Conservation (phyloP, 2,888 invertebrate species). For the Hermodice carunculata region DNA sequence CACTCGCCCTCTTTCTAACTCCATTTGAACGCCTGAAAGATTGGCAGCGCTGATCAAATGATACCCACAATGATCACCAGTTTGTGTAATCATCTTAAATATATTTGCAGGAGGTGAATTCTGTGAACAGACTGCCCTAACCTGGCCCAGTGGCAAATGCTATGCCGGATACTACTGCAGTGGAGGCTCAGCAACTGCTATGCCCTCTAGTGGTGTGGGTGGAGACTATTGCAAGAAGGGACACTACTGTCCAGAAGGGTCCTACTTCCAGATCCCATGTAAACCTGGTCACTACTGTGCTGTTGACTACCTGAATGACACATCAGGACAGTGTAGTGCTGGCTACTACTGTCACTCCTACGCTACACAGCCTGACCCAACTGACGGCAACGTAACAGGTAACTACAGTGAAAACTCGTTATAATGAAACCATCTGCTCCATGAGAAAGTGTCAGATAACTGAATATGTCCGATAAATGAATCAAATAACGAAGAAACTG, state of each 20-base stretch:
- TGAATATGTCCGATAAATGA: no score
- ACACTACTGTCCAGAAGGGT: constrained; percentile 60
- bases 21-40: no score
- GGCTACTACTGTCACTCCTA: constrained; percentile 59
- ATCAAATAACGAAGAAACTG: no score
- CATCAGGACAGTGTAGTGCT: constrained; percentile 54
- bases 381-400: constrained; percentile 61
- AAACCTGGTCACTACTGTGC: constrained; percentile 59
- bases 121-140: constrained; percentile 52
- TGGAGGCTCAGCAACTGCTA: constrained; percentile 87
- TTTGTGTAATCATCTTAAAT: no score
- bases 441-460: no score
- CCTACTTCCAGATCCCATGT: constrained; percentile 51
- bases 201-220: constrained; percentile 65
- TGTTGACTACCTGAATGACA: constrained; percentile 49
- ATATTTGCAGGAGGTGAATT: constrained; percentile 56
- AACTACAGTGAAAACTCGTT: no score
- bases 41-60: no score
- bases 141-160: constrained; percentile 55
- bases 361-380: constrained; percentile 56
- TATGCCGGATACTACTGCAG: constrained; percentile 80
- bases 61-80: no score
- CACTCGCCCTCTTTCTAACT: no score
- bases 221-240: constrained; percentile 14
- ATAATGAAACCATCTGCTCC: no score